Conservation (phyloP, 2,797 vertebrate genomes). For the Hybognathus amarus region DNA sequence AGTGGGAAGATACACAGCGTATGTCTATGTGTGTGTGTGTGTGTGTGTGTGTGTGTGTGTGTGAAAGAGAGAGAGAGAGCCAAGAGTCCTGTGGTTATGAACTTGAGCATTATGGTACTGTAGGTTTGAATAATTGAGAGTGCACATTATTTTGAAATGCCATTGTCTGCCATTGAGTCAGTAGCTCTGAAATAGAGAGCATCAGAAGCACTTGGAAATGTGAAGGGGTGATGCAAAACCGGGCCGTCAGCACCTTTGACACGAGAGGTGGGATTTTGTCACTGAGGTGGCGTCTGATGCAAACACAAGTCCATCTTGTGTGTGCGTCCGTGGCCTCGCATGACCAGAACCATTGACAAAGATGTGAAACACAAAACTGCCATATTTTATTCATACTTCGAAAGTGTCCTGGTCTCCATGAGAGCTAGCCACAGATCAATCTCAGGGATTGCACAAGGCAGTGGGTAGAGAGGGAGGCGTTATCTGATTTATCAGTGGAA, state of each 20-base stretch:
- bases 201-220: slow-evolving; percentile 71
- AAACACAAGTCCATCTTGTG: slow-evolving; percentile 31
- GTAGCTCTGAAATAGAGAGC: slow-evolving; percentile 77
- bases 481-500: slow-evolving; percentile 81
- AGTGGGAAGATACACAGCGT: slow-evolving; percentile 75
- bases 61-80: slow-evolving; percentile 22
- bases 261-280: slow-evolving; percentile 40
- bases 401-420: slow-evolving; percentile 67
- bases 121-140: slow-evolving; percentile 78
- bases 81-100: slow-evolving; percentile 66
- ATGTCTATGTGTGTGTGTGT: slow-evolving; percentile 47
- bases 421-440: slow-evolving; percentile 64
- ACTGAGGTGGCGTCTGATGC: slow-evolving; percentile 38
- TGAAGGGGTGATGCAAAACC: slow-evolving; percentile 73
- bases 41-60: not conserved
- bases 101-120: slow-evolving; percentile 72
- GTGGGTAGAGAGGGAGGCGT: slow-evolving; percentile 72
- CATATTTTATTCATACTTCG: slow-evolving; percentile 83
- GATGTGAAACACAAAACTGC: slow-evolving; percentile 74
- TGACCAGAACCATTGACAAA: slow-evolving; percentile 51
- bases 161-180: slow-evolving; percentile 74
- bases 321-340: slow-evolving; percentile 22
- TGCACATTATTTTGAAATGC: slow-evolving; percentile 78
- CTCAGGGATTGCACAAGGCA: slow-evolving; percentile 59
- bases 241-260: slow-evolving; percentile 45